These are phyloP conservation scores for Eupithecia vulgata DNA, from an alignment of 2,888 invertebrate species.

Conservation along the genomic window DNA sequence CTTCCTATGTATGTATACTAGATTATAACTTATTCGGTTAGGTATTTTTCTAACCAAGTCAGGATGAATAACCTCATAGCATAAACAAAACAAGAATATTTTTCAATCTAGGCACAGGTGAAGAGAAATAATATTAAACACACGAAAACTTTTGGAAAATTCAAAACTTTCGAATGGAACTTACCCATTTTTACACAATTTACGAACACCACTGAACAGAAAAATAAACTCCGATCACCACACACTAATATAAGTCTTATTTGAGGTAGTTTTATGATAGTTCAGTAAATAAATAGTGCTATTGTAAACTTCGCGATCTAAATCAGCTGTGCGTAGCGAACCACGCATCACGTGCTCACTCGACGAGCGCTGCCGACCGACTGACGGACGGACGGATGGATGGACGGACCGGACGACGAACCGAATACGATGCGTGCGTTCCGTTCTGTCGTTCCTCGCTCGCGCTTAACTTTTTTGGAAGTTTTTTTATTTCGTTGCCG, in stretches of 20 bases:
- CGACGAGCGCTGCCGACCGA: slow-evolving; percentile 64
- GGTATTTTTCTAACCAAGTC: not conserved
- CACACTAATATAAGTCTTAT: slow-evolving; percentile 54
- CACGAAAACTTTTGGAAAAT: not conserved
- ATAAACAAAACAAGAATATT: not conserved
- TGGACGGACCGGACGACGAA: slow-evolving; percentile 59
- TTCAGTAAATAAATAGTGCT: slow-evolving; percentile 54
- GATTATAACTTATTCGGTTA: not conserved
- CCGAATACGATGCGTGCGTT: slow-evolving; percentile 44
- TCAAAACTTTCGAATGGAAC: slow-evolving; percentile 41
- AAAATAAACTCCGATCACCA: slow-evolving; percentile 50
- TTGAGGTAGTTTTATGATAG: slow-evolving; percentile 40
- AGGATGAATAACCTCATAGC: not conserved
- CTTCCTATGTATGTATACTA: no score
- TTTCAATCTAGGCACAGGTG: not conserved
- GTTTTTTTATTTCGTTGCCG: slow-evolving; percentile 22
- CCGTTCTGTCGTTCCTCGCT: slow-evolving; percentile 43
- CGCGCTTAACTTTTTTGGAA: slow-evolving; percentile 52
- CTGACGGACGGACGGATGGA: slow-evolving; percentile 55
- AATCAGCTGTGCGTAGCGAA: slow-evolving; percentile 62
- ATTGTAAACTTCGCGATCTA: slow-evolving; percentile 66
- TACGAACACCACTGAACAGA: slow-evolving; percentile 51
- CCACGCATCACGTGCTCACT: slow-evolving; percentile 55
- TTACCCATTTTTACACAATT: slow-evolving; percentile 64
- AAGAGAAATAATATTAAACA: not conserved